phyloP scores from a whole-genome alignment of 2,113 vertebrate species.

The Trichechus manatus region DNA sequence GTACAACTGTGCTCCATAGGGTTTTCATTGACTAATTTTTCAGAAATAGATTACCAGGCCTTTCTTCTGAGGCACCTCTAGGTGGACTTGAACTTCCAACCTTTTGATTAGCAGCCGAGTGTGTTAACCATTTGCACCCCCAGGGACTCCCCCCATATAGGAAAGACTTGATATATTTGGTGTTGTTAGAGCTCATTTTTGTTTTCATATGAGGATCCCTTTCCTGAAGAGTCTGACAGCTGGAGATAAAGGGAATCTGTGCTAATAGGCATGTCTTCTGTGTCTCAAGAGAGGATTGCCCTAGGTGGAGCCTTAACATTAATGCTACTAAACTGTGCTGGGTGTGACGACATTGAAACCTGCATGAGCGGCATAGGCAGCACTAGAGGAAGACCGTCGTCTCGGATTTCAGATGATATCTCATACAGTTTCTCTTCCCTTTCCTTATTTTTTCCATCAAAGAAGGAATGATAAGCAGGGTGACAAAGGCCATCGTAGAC shows the following conservation, averaged over 20 bases:
- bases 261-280: not conserved
- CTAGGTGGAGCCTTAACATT: not conserved
- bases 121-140: not conserved
- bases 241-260: not conserved
- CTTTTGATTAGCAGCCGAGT: not conserved
- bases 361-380: not conserved
- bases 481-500: not conserved
- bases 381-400: not conserved
- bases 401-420: not conserved
- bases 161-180: not conserved
- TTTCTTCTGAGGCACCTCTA: not conserved
- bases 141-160: not conserved
- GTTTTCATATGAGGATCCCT: not conserved
- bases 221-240: not conserved
- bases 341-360: not conserved
- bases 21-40: not conserved
- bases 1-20: not conserved
- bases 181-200: not conserved
- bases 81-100: not conserved
- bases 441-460: not conserved
- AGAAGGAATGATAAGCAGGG: not conserved
- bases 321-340: not conserved
- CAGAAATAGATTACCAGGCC: not conserved
- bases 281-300: not conserved
- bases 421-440: not conserved